Percentiles rank a stretch among this genome's conserved stretches.
Evolutionary conservation across 2,888 invertebrate species (phyloP).

Genomic region (Perithous albicinctus): DNA sequence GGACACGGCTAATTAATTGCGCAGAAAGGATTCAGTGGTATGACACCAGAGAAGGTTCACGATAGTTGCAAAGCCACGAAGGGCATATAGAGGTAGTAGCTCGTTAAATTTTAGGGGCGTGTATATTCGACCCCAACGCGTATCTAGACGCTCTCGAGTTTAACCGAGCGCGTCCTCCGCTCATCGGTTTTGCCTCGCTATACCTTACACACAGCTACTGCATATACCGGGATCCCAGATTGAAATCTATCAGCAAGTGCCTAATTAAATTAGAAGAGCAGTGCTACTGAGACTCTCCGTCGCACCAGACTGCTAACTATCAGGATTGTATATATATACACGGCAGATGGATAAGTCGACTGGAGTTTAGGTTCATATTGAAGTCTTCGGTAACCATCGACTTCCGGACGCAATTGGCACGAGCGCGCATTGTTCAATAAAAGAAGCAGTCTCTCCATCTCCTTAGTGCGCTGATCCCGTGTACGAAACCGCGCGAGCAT

Average conservation of each 20-base stretch:
- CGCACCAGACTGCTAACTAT: constrained; percentile 57
- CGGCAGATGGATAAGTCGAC: background rate
- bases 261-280: constrained; percentile 77
- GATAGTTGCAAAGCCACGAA: constrained; percentile 21
- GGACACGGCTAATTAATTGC: constrained; percentile 70
- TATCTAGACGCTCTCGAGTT: constrained; percentile 65
- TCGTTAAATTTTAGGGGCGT: constrained; percentile 78
- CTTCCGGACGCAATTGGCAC: constrained; percentile 24
- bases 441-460: constrained; percentile 37
- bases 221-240: constrained; percentile 66
- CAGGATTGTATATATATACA: constrained; percentile 29
- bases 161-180: constrained; percentile 65
- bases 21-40: constrained; percentile 50
- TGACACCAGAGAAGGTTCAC: constrained; percentile 64
- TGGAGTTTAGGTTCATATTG: background rate
- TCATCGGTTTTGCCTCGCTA: constrained; percentile 29
- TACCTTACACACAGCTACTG: constrained; percentile 58
- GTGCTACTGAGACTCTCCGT: constrained; percentile 56
- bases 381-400: constrained; percentile 10
- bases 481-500: constrained; percentile 18
- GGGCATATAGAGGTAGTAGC: constrained; percentile 65
- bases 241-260: constrained; percentile 77
- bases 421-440: background rate
- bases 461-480: constrained; percentile 2
- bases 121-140: constrained; percentile 68